Percentiles rank a stretch among this genome's conserved stretches.
Conservation (phyloP, 2,113 vertebrate genomes). For the Zosterops hypoxanthus region DNA sequence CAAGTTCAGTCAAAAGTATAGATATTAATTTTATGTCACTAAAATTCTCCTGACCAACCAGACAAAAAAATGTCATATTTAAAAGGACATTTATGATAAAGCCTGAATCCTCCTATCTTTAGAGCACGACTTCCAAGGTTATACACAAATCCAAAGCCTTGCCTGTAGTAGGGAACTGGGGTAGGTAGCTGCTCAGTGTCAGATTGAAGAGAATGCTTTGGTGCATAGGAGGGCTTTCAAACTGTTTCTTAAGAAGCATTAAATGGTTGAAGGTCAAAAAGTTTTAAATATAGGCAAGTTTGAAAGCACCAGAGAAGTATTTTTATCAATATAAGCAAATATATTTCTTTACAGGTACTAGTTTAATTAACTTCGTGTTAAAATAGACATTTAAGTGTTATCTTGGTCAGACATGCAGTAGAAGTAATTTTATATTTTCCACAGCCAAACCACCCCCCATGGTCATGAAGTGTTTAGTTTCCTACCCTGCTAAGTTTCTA, state of each 20-base stretch:
- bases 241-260: background rate
- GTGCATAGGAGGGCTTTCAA: background rate
- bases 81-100: background rate
- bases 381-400: background rate
- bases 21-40: background rate
- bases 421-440: background rate
- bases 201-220: background rate
- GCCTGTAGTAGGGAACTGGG: background rate
- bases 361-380: background rate
- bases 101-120: background rate
- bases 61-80: background rate
- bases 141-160: fast-evolving
- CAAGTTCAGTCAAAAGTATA: background rate
- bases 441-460: background rate
- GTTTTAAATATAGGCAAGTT: background rate
- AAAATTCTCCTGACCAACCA: fast-evolving
- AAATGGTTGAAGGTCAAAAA: background rate
- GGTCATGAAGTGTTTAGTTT: background rate
- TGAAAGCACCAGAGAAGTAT: background rate
- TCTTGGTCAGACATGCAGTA: background rate
- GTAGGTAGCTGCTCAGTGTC: background rate
- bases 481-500: background rate
- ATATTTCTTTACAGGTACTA: background rate
- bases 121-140: background rate
- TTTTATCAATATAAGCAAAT: background rate